Conservation (phyloP, 2,797 vertebrate genomes). For the Gymnocypris eckloni region DNA sequence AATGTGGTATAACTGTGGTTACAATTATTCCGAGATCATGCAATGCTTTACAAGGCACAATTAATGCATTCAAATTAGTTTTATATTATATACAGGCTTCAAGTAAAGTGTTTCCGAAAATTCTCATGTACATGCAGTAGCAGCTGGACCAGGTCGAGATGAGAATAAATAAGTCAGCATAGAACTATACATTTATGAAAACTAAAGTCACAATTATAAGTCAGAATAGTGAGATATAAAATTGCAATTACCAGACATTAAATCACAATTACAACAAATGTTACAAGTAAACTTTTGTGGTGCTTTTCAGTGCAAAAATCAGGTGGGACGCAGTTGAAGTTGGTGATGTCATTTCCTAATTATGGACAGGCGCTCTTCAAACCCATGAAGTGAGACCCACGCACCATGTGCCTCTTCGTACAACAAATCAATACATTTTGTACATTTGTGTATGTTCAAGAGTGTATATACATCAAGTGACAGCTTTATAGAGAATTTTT, state of each 20-base stretch:
- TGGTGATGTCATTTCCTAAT: slow-evolving; percentile 82
- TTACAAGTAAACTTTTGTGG: neutral
- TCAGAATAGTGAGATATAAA: too few relatives aligned
- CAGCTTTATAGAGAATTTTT: neutral
- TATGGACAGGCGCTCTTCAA: slow-evolving; percentile 85
- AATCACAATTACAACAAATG: neutral
- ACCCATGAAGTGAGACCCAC: slow-evolving; percentile 82
- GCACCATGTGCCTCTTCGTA: neutral
- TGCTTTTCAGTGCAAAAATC: slow-evolving; percentile 83
- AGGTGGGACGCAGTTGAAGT: slow-evolving; percentile 84
- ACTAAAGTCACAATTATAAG: neutral
- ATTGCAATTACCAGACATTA: neutral
- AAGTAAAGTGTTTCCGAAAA: too few relatives aligned
- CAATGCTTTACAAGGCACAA: too few relatives aligned
- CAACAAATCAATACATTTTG: neutral
- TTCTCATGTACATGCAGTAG: too few relatives aligned
- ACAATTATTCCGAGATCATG: too few relatives aligned
- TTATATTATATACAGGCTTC: too few relatives aligned
- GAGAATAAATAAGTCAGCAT: neutral
- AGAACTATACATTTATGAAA: neutral
- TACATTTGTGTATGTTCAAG: neutral
- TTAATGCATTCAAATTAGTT: too few relatives aligned
- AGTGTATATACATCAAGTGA: neutral
- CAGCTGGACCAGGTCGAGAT: neutral
- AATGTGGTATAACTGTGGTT: too few relatives aligned